Conservation (phyloP, 1,140 invertebrate genomes). For the Drosophila fuyamai region DNA sequence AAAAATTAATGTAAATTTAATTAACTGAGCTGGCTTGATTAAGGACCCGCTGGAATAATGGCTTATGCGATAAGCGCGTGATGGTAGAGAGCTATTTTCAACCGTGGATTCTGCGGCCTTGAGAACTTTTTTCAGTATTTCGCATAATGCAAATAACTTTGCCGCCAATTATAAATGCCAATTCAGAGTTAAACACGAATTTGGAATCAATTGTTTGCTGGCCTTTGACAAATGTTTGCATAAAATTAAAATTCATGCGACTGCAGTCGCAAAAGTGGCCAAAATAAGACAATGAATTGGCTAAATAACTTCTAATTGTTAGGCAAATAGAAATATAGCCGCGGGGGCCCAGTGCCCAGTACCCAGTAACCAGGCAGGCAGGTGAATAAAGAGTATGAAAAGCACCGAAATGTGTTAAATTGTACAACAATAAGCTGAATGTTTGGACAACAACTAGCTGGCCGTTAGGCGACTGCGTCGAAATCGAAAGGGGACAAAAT, state of each 20-base stretch:
- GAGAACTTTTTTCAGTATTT: constrained; percentile 38
- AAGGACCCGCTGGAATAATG: constrained; percentile 5
- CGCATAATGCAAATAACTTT: constrained; percentile 63
- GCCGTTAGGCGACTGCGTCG: constrained; percentile 56
- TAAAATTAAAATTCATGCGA: constrained; percentile 77
- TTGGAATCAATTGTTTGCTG: constrained; percentile 37
- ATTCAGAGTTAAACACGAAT: constrained; percentile 51
- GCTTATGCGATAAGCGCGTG: background rate
- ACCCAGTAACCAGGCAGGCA: background rate
- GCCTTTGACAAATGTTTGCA: constrained; percentile 69
- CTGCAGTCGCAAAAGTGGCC: constrained; percentile 51
- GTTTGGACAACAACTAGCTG: constrained; percentile 49
- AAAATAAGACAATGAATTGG: constrained; percentile 70
- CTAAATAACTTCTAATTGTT: constrained; percentile 82
- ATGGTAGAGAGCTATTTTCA: constrained; percentile 10
- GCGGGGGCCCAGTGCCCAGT: constrained; percentile 3
- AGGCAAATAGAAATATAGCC: constrained; percentile 62
- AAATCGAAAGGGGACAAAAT: constrained; percentile 74
- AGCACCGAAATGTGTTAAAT: constrained; percentile 72
- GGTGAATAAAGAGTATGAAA: constrained; percentile 39
- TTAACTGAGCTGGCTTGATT: constrained; percentile 42
- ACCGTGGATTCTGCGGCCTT: constrained; percentile 42
- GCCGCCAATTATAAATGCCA: constrained; percentile 65
- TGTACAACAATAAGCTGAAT: constrained; percentile 59
- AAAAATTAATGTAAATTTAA: constrained; percentile 66